Conservation (phyloP, 2,113 vertebrate genomes). For the Odocoileus hemionus region DNA sequence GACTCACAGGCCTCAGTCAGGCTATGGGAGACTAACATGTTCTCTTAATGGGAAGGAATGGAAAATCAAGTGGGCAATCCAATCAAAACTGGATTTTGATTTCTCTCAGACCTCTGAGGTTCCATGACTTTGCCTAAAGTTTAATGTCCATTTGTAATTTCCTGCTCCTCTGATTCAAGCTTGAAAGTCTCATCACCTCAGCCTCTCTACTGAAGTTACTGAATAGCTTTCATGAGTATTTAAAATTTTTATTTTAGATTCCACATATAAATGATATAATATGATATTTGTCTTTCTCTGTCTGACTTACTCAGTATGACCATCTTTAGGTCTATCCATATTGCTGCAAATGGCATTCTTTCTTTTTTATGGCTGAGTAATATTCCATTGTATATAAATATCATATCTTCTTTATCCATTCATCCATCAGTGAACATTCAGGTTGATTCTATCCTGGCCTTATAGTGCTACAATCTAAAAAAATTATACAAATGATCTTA, state of each 20-base stretch:
- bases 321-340: background rate
- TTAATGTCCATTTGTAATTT: background rate
- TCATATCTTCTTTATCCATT: background rate
- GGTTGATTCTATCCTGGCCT: background rate
- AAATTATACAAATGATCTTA: background rate
- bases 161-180: background rate
- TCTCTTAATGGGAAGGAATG: background rate
- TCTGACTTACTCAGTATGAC: background rate
- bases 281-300: background rate
- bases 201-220: background rate
- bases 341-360: background rate
- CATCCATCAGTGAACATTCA: background rate
- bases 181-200: background rate
- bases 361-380: background rate
- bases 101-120: background rate
- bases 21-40: accelerated
- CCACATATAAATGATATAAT: background rate
- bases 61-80: background rate
- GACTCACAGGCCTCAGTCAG: accelerated
- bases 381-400: background rate
- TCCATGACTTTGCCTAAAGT: background rate
- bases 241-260: background rate
- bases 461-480: background rate
- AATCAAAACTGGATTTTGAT: background rate
- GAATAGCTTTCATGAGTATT: background rate